Conservation (phyloP, 1,140 invertebrate genomes). For the Drosophila bifasciata region DNA sequence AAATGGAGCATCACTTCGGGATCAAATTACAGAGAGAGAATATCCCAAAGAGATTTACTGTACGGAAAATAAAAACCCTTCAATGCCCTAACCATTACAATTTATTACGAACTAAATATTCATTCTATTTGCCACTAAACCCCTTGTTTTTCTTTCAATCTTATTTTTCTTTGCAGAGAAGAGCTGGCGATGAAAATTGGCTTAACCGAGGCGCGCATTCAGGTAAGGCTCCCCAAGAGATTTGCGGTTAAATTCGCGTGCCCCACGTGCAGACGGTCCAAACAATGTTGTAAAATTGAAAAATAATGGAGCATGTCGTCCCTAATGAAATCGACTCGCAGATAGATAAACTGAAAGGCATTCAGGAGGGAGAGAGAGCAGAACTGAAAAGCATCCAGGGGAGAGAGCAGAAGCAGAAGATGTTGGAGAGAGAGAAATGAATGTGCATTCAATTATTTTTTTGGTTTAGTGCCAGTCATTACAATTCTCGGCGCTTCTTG, state of each 20-base stretch:
- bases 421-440: constrained; percentile 8
- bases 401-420: neutral
- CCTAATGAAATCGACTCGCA: constrained; percentile 63
- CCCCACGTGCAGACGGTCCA: constrained; percentile 51
- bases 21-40: neutral
- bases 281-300: constrained; percentile 80
- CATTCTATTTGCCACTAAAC: constrained; percentile 9
- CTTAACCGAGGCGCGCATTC: constrained; percentile 98
- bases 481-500: constrained; percentile 32
- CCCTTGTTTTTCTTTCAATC: constrained; percentile 14
- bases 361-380: neutral
- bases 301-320: constrained; percentile 79
- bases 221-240: constrained; percentile 88
- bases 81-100: neutral
- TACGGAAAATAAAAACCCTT: neutral
- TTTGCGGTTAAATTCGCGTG: constrained; percentile 68
- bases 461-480: constrained; percentile 65
- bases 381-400: neutral
- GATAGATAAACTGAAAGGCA: constrained; percentile 12
- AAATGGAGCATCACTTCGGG: no score
- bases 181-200: constrained; percentile 99
- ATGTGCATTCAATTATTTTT: constrained; percentile 28
- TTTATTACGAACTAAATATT: no score
- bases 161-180: constrained; percentile 88
- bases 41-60: no score